Conservation (phyloP, 2,797 vertebrate genomes). For the Arnoldichthys spilopterus region DNA sequence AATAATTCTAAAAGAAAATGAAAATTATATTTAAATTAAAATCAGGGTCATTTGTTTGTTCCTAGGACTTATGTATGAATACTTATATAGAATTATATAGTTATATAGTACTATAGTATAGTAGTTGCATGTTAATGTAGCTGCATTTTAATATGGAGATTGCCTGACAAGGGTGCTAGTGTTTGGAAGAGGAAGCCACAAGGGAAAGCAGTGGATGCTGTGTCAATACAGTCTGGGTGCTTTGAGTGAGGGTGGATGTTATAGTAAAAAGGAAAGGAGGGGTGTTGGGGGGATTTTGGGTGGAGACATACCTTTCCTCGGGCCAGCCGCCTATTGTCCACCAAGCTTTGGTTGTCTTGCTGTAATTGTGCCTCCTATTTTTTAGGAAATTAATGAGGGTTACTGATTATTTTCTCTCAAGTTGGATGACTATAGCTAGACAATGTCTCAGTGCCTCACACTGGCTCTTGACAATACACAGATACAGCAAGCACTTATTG, state of each 20-base stretch:
- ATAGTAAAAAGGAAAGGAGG: constrained; percentile 34
- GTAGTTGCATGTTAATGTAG: constrained; percentile 23
- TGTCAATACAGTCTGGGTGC: constrained; percentile 69
- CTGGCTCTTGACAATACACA: not conserved
- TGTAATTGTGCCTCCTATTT: constrained; percentile 66
- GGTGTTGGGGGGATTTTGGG: constrained; percentile 9
- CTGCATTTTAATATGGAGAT: constrained; percentile 1
- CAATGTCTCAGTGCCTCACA: constrained; percentile 24
- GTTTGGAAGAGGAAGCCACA: constrained; percentile 64
- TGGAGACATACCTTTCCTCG: constrained; percentile 57
- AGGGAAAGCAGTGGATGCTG: constrained; percentile 68
- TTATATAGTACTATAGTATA: no score
- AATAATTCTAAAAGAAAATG: no score
- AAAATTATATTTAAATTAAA: no score
- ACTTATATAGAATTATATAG: no score
- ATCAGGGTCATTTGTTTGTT: no score
- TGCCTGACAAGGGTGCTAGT: constrained; percentile 41
- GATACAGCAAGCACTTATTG: not conserved
- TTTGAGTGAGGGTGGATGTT: constrained; percentile 50
- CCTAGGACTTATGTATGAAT: no score
- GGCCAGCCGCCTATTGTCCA: constrained; percentile 67
- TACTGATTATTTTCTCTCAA: constrained; percentile 53
- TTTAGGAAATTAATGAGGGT: constrained; percentile 56
- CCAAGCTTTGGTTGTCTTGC: constrained; percentile 64
- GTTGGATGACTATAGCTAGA: constrained; percentile 43